A percentile compares a stretch with the other conserved stretches of the same genome.
These are phyloP conservation scores for Picus viridis DNA, from an alignment of 2,797 vertebrate genomes.

Conservation along the genomic window DNA sequence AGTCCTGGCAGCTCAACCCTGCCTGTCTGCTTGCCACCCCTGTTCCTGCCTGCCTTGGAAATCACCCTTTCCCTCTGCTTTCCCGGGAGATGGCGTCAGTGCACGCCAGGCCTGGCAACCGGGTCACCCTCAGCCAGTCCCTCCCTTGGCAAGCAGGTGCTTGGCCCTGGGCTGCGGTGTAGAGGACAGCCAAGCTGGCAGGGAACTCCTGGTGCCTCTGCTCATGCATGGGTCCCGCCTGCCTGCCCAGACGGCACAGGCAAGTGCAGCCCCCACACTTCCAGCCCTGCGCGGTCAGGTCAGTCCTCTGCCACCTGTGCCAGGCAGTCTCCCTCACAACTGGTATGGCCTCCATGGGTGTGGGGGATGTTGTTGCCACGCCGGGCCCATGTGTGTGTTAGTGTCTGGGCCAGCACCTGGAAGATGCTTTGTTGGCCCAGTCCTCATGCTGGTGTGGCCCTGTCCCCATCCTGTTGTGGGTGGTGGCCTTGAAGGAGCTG, in stretches of 20 bases:
- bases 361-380: background rate
- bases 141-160: background rate
- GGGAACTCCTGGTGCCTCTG: background rate
- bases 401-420: slow-evolving; percentile 29
- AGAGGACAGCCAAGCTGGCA: slow-evolving; percentile 41
- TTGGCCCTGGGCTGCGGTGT: background rate
- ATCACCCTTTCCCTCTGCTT: background rate
- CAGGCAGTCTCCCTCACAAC: background rate
- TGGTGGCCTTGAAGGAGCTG: background rate
- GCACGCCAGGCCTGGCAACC: background rate
- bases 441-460: background rate
- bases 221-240: accelerated
- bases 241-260: background rate
- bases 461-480: background rate
- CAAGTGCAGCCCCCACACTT: accelerated
- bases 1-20: background rate
- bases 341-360: background rate
- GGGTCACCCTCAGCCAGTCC: background rate
- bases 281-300: accelerated
- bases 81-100: background rate
- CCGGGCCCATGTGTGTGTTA: background rate
- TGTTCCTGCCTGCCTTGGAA: background rate
- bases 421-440: background rate
- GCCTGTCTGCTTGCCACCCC: background rate
- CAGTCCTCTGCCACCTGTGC: background rate